Percentiles rank a stretch among this genome's conserved stretches.
phyloP scores from a whole-genome alignment of 92 coral and sea anemone genomes.

The Diadumene lineata region DNA sequence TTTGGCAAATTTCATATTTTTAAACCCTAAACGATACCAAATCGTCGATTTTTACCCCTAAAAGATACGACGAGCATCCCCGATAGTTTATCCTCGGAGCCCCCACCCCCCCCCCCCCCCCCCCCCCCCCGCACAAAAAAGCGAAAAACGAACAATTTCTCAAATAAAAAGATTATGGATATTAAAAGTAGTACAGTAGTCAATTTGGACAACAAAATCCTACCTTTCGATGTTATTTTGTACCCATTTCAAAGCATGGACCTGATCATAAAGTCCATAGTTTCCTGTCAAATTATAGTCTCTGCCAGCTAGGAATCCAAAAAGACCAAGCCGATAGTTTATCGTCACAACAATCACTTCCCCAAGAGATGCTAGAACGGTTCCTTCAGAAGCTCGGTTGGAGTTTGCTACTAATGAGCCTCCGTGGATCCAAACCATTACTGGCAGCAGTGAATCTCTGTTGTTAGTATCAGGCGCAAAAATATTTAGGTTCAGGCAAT shows the following conservation, averaged over 20 bases:
- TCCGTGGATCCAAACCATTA: constrained; percentile 44
- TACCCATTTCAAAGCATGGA: constrained; percentile 40
- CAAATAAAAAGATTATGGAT: too few relatives aligned
- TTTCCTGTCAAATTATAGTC: constrained; percentile 23
- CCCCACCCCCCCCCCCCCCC: too few relatives aligned
- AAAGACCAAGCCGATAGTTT: constrained; percentile 32
- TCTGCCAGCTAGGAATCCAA: constrained; percentile 22
- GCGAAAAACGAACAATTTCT: too few relatives aligned
- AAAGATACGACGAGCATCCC: too few relatives aligned
- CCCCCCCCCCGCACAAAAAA: too few relatives aligned
- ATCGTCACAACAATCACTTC: constrained; percentile 34
- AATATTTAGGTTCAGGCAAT: constrained; percentile 30
- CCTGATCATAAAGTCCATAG: constrained; percentile 40
- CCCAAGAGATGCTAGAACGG: constrained; percentile 23
- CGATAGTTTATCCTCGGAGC: too few relatives aligned
- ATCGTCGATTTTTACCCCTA: too few relatives aligned
- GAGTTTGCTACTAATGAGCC: constrained; percentile 10
- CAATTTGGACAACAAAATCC: too few relatives aligned
- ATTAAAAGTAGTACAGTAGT: too few relatives aligned
- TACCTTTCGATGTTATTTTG: constrained; percentile 19
- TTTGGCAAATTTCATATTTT: too few relatives aligned
- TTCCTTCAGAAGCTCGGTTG: constrained; percentile 23
- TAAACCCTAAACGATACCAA: too few relatives aligned
- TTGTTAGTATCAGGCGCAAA: constrained; percentile 16
- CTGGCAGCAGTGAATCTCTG: constrained; percentile 6